These are phyloP conservation scores for Syngnathus rostellatus DNA, from an alignment of 2,797 vertebrate genomes.

Conservation along the genomic window DNA sequence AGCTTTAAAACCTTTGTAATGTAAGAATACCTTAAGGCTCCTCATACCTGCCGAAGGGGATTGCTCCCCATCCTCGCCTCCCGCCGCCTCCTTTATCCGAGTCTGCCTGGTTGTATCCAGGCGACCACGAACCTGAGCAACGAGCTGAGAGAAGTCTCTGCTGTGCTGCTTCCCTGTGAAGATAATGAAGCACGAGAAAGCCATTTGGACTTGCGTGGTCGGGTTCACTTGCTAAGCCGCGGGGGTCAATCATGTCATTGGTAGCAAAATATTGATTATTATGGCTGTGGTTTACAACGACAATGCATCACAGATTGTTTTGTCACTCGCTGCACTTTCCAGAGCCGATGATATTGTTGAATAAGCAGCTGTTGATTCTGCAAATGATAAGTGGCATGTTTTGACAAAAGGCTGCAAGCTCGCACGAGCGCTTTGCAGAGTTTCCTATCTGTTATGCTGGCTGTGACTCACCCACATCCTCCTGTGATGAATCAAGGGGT, in stretches of 20 bases:
- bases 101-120: conserved; percentile 30
- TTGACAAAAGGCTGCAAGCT: not conserved
- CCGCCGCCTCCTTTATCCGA: conserved; percentile 32
- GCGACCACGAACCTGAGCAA: conserved; percentile 65
- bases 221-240: not conserved
- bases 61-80: conserved; percentile 16
- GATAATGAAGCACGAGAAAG: conserved; percentile 4
- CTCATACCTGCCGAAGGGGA: conserved; percentile 34
- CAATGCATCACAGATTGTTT: not conserved
- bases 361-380: not conserved
- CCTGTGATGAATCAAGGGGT: conserved; percentile 65
- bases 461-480: conserved; percentile 66
- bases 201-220: not conserved
- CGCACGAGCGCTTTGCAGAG: not conserved
- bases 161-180: conserved; percentile 67
- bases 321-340: not conserved
- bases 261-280: not conserved
- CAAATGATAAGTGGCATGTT: not conserved
- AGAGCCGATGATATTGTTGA: not conserved
- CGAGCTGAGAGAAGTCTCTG: conserved; percentile 64
- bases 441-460: conserved; percentile 20
- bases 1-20: not conserved
- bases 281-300: not conserved
- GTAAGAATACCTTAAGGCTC: not conserved
- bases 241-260: not conserved